phyloP scores from a whole-genome alignment of 2,113 vertebrate species.

The Asarcornis scutulata region DNA sequence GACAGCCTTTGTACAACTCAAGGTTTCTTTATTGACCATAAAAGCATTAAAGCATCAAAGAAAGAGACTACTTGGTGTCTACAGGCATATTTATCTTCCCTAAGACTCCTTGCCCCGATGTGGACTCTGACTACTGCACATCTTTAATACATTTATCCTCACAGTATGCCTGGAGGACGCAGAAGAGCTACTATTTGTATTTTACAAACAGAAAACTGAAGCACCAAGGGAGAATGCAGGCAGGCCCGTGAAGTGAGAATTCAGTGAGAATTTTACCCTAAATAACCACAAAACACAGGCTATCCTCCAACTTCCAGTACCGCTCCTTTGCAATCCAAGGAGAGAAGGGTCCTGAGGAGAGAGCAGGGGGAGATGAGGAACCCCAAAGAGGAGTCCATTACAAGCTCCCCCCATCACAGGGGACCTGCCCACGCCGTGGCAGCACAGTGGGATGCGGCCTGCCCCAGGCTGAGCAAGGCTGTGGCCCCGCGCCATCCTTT shows the following conservation, averaged over 20 bases:
- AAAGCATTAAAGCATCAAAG: slow-evolving; percentile 52
- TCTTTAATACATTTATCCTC: slow-evolving; percentile 30
- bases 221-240: neutral
- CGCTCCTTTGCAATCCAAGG: neutral
- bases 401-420: too few species aligned
- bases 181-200: slow-evolving; percentile 16
- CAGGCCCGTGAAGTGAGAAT: neutral
- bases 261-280: neutral
- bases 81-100: slow-evolving; percentile 14
- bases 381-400: neutral
- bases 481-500: neutral
- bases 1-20: slow-evolving; percentile 23
- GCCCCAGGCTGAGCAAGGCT: neutral
- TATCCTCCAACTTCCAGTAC: neutral
- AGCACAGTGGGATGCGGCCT: too few species aligned
- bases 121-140: neutral
- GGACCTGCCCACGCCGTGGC: too few species aligned
- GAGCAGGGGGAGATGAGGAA: neutral
- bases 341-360: neutral
- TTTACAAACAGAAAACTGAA: neutral
- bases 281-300: neutral
- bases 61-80: slow-evolving; percentile 18
- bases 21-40: slow-evolving; percentile 23
- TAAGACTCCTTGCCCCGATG: neutral
- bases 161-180: neutral